Base-by-base conservation (phyloP, 2,113 vertebrate genomes). In the Siniperca knerii region DNA sequence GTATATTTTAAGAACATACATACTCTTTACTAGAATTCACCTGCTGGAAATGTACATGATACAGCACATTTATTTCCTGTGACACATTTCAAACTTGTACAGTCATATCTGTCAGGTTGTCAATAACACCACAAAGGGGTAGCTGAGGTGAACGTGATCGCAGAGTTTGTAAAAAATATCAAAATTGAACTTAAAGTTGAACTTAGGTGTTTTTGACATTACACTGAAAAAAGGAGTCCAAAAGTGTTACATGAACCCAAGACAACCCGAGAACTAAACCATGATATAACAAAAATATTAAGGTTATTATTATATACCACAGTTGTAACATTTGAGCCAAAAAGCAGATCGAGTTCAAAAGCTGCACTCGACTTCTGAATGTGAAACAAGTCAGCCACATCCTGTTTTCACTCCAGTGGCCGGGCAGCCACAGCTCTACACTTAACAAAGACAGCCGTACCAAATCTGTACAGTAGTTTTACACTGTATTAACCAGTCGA, bases 351-450 rank as follows among this genome's bases (percentile, higher is more conserved):
- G 33, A 54, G 15, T 67, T 67, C 15, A 84, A 67, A 80, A 35
- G 40, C 42, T 73, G 55, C 23, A 35, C n/a, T 1, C 1, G 2
- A 23, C 33, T 42, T 48, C 8, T 40, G 10, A 61, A 69, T 42
- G 21, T 54, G 62, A 85, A 79, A 75, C 52, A 44, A 7, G 23
- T 52, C 6, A 11, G 50, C 88, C 89, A 89, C 92, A 90, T 93
- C 92, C 91, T 93, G 91, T 90, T 92, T 80, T 73, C 29, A 66
- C 60, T 69, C 11, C 0, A 8, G 9, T 40, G 37, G 67, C 29
- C 48, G 21, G 20, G 11, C 44, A 75, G n/a, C 58, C 37, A 58
- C 55, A 72, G 57, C 20, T 6, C 16, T 12, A 6, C 42, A 66
- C 15, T 10, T 2, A 3, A 6, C 12, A 50, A 1, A 54, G 33